phyloP scores from a whole-genome alignment of 2,113 vertebrate species.

The Entomyzon cyanotis region DNA sequence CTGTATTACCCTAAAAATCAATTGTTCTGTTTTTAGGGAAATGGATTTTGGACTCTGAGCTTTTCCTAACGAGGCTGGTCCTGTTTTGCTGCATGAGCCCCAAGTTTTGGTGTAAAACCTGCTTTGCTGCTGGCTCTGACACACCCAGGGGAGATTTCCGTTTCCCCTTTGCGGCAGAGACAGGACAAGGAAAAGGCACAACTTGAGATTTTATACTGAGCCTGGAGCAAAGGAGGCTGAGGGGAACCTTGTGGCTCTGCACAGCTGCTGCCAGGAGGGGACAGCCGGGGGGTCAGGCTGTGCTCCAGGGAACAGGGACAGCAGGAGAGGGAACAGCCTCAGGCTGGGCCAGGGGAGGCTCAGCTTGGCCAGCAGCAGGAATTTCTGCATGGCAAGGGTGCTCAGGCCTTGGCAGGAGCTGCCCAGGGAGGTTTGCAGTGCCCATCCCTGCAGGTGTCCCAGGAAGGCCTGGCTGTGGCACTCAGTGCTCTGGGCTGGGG shows the following conservation, averaged over 20 bases:
- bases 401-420: neutral
- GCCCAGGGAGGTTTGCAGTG: neutral
- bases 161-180: neutral
- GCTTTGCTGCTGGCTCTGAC: neutral
- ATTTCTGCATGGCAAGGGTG: neutral
- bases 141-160: neutral
- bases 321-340: neutral
- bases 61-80: neutral
- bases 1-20: neutral
- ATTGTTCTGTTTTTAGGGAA: neutral
- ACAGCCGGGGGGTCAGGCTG: neutral
- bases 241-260: neutral
- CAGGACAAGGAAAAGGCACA: neutral
- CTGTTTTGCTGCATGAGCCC: neutral
- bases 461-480: neutral
- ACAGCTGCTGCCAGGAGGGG: neutral
- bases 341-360: neutral
- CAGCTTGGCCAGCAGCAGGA: neutral
- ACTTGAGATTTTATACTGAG: accelerated
- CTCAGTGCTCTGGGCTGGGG: neutral
- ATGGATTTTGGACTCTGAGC: neutral
- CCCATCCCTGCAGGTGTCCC: neutral
- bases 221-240: neutral
- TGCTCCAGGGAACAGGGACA: neutral
- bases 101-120: neutral